phyloP scores from a whole-genome alignment of 2,113 vertebrate genomes.

The Polyodon spathula region DNA sequence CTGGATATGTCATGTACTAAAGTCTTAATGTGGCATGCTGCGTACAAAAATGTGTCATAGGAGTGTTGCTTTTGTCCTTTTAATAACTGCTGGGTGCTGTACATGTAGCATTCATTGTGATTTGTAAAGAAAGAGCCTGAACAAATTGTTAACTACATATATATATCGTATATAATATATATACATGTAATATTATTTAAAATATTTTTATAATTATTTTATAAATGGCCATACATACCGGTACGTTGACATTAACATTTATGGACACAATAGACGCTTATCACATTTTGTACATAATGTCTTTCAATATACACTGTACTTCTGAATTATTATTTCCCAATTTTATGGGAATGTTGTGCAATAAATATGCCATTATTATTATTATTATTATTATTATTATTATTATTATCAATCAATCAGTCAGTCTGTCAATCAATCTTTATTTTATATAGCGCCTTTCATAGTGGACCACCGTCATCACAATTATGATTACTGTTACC shows the following conservation, averaged over 20 bases:
- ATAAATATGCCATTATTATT: conserved; percentile 74
- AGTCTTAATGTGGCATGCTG: conserved; percentile 49
- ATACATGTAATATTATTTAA: conserved; percentile 24
- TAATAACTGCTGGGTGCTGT: conserved; percentile 34
- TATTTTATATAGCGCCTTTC: no score
- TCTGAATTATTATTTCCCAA: conserved; percentile 79
- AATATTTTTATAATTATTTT: no score
- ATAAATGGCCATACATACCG: no score
- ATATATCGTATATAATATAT: conserved; percentile 35
- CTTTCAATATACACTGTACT: conserved; percentile 73
- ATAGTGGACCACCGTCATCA: no score
- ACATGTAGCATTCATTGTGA: conserved; percentile 25
- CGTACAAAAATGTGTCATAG: conserved; percentile 26
- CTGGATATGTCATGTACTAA: conserved; percentile 13
- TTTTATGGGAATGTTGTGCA: conserved; percentile 99
- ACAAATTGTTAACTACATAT: conserved; percentile 28
- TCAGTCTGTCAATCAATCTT: no score
- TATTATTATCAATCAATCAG: no score
- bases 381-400: conserved; percentile 6
- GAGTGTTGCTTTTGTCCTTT: conserved; percentile 31
- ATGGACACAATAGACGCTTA: no score
- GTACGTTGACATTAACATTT: no score
- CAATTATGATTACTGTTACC: background rate
- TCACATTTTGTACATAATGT: conserved; percentile 84
- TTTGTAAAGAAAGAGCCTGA: conserved; percentile 36